Evolutionary conservation across 2,113 vertebrate genomes (phyloP).

Genomic region (Cromileptes altivelis): DNA sequence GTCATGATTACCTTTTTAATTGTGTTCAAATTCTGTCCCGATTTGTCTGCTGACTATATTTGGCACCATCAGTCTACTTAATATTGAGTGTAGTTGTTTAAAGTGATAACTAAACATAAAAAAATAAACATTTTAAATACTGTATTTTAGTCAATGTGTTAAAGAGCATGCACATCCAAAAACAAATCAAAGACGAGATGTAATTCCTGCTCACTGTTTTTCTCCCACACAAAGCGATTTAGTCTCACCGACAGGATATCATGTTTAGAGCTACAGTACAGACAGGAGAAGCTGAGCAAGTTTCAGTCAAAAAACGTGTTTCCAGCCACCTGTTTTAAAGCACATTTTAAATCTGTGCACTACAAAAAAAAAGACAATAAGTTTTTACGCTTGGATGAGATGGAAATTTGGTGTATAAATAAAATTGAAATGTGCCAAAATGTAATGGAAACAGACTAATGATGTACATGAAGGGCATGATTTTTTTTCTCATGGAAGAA

Average conservation of each 20-base stretch:
- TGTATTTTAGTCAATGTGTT: not conserved
- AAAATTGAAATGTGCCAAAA: not conserved
- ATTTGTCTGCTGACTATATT: not conserved
- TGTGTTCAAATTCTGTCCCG: no score
- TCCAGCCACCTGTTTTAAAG: not conserved
- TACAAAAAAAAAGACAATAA: not conserved
- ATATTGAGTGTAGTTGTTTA: not conserved
- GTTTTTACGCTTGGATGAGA: not conserved
- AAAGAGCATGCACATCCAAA: constrained; percentile 34
- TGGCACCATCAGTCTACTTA: not conserved
- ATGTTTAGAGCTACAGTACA: not conserved
- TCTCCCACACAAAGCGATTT: not conserved
- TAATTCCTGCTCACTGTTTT: constrained; percentile 1
- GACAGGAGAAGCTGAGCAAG: not conserved
- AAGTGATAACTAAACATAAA: not conserved
- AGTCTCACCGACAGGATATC: not conserved
- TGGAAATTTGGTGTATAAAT: not conserved
- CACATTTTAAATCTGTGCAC: not conserved
- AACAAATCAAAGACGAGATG: not conserved
- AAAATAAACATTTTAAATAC: not conserved
- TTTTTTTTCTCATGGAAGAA: no score
- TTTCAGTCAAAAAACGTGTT: not conserved
- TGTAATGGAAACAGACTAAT: no score
- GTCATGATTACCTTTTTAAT: not conserved
- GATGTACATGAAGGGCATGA: no score